Percentiles rank a stretch among this genome's conserved stretches.
phyloP scores from a whole-genome alignment of 2,888 invertebrate genomes.

The Erannis defoliaria region DNA sequence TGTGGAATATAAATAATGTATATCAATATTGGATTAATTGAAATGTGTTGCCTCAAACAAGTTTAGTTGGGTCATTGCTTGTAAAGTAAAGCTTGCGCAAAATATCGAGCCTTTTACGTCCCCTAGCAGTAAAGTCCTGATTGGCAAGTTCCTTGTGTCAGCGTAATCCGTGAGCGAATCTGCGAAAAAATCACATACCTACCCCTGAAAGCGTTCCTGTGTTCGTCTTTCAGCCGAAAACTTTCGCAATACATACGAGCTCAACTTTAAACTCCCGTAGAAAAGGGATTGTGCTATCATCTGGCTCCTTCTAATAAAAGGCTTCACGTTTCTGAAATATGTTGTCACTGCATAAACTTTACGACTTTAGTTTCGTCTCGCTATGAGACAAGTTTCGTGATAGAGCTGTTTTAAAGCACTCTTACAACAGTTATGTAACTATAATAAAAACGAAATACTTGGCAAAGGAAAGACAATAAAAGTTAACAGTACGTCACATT shows the following conservation, averaged over 20 bases:
- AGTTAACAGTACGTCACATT: conserved; percentile 64
- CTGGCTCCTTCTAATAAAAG: conserved; percentile 80
- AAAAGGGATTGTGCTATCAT: conserved; percentile 75
- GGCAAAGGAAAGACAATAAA: conserved; percentile 50
- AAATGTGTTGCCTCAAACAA: no score
- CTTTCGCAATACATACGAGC: conserved; percentile 79
- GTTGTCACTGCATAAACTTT: conserved; percentile 85
- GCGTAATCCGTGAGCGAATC: conserved; percentile 73
- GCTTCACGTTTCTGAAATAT: conserved; percentile 78
- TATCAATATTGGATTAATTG: no score
- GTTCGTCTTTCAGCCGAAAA: conserved; percentile 83
- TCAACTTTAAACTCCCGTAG: conserved; percentile 73
- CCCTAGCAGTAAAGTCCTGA: conserved; percentile 64
- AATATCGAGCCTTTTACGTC: conserved; percentile 32
- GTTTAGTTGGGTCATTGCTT: no score
- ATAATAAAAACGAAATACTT: conserved; percentile 47
- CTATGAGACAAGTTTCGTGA: conserved; percentile 69
- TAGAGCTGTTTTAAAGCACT: conserved; percentile 59
- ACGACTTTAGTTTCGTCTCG: conserved; percentile 78
- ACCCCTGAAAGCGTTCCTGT: conserved; percentile 84
- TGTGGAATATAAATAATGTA: no score
- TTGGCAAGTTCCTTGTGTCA: conserved; percentile 67
- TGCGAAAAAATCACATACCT: conserved; percentile 67
- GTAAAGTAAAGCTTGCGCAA: conserved; percentile 15
- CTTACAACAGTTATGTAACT: conserved; percentile 44